Evolutionary conservation across 2,888 invertebrate species (phyloP).

Genomic region (Watsonalla cultraria): DNA sequence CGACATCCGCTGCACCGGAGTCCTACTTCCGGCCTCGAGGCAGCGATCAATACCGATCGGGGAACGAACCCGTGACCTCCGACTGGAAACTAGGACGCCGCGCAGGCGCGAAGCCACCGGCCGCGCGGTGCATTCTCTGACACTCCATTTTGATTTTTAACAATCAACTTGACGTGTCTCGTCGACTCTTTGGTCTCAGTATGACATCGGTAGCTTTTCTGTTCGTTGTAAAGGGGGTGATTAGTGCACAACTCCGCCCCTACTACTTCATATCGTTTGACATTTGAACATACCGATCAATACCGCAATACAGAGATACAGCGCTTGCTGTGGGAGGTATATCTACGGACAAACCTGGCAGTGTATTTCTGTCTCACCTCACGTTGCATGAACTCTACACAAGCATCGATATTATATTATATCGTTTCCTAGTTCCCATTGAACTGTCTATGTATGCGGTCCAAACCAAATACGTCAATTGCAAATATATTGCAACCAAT

Average conservation of each 20-base stretch:
- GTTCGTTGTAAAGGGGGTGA: not conserved
- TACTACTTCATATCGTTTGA: not conserved
- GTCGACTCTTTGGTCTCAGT: not conserved
- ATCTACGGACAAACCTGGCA: not conserved
- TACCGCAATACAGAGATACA: not conserved
- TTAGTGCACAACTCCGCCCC: not conserved
- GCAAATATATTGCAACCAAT: not conserved
- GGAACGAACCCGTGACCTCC: conserved; percentile 77
- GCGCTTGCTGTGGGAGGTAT: not conserved
- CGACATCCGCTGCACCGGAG: conserved; percentile 60
- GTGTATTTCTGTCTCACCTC: not conserved
- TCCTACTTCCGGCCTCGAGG: conserved; percentile 64
- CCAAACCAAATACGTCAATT: not conserved
- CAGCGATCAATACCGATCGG: conserved; percentile 71
- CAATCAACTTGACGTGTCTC: not conserved
- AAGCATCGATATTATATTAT: not conserved
- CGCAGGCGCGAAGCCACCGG: conserved; percentile 58
- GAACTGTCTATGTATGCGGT: not conserved
- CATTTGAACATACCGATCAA: conserved; percentile 5
- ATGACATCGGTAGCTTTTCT: not conserved
- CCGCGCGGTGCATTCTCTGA: conserved; percentile 56
- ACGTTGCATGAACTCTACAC: not conserved
- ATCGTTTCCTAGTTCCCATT: not conserved
- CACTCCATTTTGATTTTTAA: conserved; percentile 46
- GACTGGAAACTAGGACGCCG: conserved; percentile 64